These are phyloP conservation scores for Rhamphomyia laevipes DNA, from an alignment of 2,888 invertebrate species.

Conservation along the genomic window DNA sequence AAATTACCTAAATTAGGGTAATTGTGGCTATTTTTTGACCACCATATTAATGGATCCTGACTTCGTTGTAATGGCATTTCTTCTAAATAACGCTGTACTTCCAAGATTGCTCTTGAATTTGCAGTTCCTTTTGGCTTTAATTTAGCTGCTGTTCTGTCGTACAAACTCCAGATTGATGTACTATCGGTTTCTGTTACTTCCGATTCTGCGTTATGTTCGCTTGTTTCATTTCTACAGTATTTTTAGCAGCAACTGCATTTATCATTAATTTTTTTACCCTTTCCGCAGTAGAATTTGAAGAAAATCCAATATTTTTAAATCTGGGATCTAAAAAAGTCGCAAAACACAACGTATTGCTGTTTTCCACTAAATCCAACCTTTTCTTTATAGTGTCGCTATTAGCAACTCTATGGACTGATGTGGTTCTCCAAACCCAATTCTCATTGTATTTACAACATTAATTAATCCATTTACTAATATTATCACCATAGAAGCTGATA, in stretches of 20 bases:
- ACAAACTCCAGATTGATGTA: neutral
- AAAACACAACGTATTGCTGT: neutral
- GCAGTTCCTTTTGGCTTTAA: no score
- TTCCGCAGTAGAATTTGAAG: neutral
- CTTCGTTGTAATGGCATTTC: slow-evolving; percentile 5
- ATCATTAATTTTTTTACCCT: neutral
- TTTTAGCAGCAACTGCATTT: neutral
- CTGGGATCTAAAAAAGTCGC: neutral
- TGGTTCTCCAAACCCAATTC: neutral
- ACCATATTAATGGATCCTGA: slow-evolving; percentile 8
- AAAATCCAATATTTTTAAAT: neutral
- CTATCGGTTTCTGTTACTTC: neutral
- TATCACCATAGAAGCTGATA: slow-evolving; percentile 15
- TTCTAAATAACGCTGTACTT: slow-evolving; percentile 9
- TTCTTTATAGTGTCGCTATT: neutral
- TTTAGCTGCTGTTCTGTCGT: no score
- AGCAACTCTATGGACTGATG: neutral
- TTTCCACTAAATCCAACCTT: neutral
- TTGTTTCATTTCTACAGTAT: neutral
- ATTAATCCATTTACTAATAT: slow-evolving; percentile 16
- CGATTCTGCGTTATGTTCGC: no score
- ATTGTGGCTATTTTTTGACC: neutral
- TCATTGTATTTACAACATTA: neutral
- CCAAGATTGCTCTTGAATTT: slow-evolving; percentile 7
- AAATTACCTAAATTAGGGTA: no score